These are phyloP conservation scores for Bubo scandiacus DNA, from an alignment of 2,113 vertebrate species.

Conservation along the genomic window DNA sequence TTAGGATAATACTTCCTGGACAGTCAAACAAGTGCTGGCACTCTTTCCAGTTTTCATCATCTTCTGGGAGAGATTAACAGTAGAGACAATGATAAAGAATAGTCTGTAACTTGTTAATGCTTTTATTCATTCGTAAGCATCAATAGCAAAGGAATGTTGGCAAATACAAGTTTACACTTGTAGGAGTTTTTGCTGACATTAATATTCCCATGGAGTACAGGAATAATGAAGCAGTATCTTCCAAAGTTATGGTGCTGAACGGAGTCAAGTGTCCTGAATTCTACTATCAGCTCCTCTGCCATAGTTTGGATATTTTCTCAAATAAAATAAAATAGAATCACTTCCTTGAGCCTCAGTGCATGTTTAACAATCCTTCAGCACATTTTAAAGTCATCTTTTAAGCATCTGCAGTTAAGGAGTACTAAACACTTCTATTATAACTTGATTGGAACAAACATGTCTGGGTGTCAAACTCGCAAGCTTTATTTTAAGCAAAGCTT, in stretches of 20 bases:
- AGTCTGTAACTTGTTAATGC: background rate
- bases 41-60: constrained; percentile 11
- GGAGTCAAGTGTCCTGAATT: background rate
- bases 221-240: background rate
- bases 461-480: background rate
- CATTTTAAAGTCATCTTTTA: background rate
- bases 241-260: background rate
- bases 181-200: background rate
- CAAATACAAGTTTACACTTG: background rate
- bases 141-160: background rate
- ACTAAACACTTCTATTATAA: background rate
- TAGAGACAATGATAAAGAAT: background rate
- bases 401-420: background rate
- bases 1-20: background rate
- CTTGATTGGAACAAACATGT: background rate
- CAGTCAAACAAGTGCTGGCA: background rate
- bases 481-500: background rate
- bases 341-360: background rate
- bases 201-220: background rate
- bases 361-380: background rate
- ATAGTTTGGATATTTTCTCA: background rate
- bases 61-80: background rate
- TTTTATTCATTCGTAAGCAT: background rate
- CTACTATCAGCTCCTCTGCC: background rate
- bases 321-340: background rate